Base-by-base conservation (phyloP, 2,797 vertebrate genomes). In the Masticophis lateralis region DNA sequence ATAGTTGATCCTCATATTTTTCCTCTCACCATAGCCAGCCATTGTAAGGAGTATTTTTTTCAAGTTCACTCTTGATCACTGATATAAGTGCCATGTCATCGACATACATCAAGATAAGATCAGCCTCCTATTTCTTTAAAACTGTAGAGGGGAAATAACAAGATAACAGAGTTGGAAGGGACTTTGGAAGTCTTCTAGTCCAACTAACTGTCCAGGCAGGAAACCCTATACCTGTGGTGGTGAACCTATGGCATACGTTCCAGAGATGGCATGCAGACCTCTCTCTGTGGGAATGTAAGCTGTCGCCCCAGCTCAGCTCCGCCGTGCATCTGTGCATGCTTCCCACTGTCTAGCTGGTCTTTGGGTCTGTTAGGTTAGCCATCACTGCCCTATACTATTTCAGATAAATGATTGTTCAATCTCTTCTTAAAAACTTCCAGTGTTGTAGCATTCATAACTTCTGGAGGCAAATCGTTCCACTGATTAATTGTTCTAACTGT, bases 281-380 rank as follows among this genome's bases (percentile, higher is more conserved):
- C 51, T 51, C 51, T 51, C 51, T 9, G 51, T 51, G 51, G 51
- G 51, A 8, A 51, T 9, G 9, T 53, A 10, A 53, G 51, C 51
- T 10, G 9, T 53, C 9, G 1, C 51, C 51, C 51, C 51, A 53
- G 51, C 1, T 53, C 51, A 53, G 51, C 8, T 53, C 51, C 1
- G 1, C 51, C 9, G 0, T 9, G 9, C 9, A 53, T 53, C 51
- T 10, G 51, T 1, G 1, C 8, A 53, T 1, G 9, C 51, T 53
- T 10, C 51, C 51, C 0, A 1, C 51, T 9, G 0, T 9, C 9
- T 9, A 53, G 51, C 51, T 53, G 51, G 51, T 53, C 51, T 53
- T 53, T 53, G 51, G 51, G 51, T 53, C 51, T 10, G 51, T 53
- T 9, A 53, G 51, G 51, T 53, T 53, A 53, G 51, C 51, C 51